phyloP scores from a whole-genome alignment of 2,113 vertebrate species.

The Corythornis cristatus region DNA sequence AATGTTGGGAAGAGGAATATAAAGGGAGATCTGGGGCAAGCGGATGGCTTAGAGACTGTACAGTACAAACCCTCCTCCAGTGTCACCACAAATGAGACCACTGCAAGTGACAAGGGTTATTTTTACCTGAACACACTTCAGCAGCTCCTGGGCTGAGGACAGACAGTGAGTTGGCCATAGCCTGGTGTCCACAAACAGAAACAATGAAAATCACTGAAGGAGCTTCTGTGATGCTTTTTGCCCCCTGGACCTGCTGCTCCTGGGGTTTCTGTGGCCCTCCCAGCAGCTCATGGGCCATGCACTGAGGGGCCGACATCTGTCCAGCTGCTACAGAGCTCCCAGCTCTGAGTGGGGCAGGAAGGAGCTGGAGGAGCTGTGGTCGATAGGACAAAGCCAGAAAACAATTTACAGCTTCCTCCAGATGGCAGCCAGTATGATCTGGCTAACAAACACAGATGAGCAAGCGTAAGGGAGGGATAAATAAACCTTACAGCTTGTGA shows the following conservation, averaged over 20 bases:
- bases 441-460: neutral
- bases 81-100: neutral
- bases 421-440: neutral
- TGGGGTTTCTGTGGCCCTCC: neutral
- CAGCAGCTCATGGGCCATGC: rapidly evolving
- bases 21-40: neutral
- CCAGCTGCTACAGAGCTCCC: neutral
- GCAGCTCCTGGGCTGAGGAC: neutral
- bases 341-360: neutral
- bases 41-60: rapidly evolving
- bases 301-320: rapidly evolving
- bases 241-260: neutral
- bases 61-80: neutral
- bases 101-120: rapidly evolving
- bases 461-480: neutral
- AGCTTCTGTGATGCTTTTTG: rapidly evolving
- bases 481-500: neutral
- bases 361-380: neutral
- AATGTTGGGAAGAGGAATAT: rapidly evolving
- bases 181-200: neutral
- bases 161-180: rapidly evolving
- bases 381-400: neutral
- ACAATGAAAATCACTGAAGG: rapidly evolving
- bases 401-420: slow-evolving; percentile 33
- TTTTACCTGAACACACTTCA: rapidly evolving